Conservation (phyloP, 1,140 invertebrate genomes). For the Oryzaephilus surinamensis region DNA sequence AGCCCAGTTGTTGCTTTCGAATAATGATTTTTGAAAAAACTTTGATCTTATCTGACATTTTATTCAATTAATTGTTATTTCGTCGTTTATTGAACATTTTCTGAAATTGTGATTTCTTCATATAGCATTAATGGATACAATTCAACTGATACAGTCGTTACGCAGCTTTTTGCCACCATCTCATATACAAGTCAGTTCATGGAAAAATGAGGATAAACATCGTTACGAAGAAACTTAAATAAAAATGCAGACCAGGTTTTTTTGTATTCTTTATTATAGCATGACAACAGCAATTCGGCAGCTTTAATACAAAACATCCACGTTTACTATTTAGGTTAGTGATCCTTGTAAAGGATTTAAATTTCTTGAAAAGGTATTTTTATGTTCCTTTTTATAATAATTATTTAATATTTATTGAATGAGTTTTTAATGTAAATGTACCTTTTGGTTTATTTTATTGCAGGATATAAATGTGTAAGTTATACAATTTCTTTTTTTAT, state of each 20-base stretch:
- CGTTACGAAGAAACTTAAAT: conserved; percentile 41
- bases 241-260: too few relatives aligned
- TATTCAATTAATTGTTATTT: neutral
- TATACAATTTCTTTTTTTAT: too few relatives aligned
- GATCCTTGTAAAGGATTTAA: conserved; percentile 9
- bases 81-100: conserved; percentile 1
- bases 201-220: conserved; percentile 78
- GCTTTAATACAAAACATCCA: conserved; percentile 2
- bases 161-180: conserved; percentile 72
- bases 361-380: conserved; percentile 5
- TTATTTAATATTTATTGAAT: conserved; percentile 5
- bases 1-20: conserved; percentile 27
- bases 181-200: conserved; percentile 74
- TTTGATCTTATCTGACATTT: conserved; percentile 33
- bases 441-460: neutral
- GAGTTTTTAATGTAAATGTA: conserved; percentile 4
- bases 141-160: conserved; percentile 72
- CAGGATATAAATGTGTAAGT: too few relatives aligned
- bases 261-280: conserved; percentile 1
- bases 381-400: conserved; percentile 9
- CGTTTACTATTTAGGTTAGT: conserved; percentile 4
- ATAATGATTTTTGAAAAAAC: conserved; percentile 25
- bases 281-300: neutral
- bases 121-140: conserved; percentile 70
- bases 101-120: conserved; percentile 14